phyloP scores from a whole-genome alignment of 2,113 vertebrate genomes.

The Junco hyemalis region DNA sequence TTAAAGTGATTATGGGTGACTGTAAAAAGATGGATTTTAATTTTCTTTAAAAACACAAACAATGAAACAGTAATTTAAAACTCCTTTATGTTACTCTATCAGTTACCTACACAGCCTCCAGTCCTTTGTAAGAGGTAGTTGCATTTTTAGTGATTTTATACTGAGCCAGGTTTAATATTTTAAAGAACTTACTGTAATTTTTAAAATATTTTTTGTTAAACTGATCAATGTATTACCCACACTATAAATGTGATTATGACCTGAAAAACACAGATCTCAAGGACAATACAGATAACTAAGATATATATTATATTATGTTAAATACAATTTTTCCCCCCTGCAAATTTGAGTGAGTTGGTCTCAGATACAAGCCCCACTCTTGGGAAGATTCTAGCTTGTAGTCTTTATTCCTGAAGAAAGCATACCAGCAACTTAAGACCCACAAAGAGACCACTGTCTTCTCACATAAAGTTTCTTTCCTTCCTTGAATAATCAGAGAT shows the following conservation, averaged over 20 bases:
- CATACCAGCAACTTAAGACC: neutral
- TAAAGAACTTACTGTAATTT: neutral
- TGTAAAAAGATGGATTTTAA: neutral
- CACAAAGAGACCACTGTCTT: neutral
- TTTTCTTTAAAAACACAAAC: neutral
- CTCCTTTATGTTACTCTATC: neutral
- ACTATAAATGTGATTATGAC: neutral
- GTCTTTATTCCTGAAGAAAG: neutral
- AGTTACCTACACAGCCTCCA: neutral
- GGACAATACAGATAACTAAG: neutral
- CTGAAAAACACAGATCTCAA: neutral
- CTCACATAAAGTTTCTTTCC: neutral
- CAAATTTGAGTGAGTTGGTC: neutral
- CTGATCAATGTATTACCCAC: neutral
- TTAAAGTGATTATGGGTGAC: neutral
- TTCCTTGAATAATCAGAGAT: neutral
- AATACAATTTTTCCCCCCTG: rapidly evolving
- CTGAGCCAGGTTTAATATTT: neutral
- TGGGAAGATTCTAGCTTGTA: neutral
- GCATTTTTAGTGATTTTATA: neutral
- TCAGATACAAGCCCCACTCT: neutral
- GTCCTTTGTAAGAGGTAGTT: neutral
- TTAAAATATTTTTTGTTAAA: neutral
- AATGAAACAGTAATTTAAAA: neutral
- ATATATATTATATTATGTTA: neutral